Conservation (phyloP, 2,113 vertebrate species). For the Leptobrachium leishanense region DNA sequence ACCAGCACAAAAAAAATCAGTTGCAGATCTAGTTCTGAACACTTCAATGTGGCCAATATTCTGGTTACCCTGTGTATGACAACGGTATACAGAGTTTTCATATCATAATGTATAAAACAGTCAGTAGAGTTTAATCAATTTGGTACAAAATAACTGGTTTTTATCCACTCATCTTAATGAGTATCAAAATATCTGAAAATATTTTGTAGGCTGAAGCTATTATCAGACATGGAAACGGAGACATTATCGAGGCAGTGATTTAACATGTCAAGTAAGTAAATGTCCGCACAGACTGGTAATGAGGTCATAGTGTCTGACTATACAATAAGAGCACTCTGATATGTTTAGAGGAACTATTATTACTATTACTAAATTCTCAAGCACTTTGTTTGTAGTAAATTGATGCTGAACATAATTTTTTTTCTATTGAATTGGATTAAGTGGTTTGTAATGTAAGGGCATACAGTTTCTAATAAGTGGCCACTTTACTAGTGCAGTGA, state of each 20-base stretch:
- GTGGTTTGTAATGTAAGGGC: slow-evolving; percentile 7
- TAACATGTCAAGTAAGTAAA: not conserved
- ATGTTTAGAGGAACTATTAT: not conserved
- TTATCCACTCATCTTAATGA: no score
- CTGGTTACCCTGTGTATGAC: no score
- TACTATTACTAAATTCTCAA: slow-evolving; percentile 8
- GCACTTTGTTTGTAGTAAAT: slow-evolving; percentile 17
- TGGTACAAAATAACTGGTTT: no score
- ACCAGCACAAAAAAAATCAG: no score
- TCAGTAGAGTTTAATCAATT: no score
- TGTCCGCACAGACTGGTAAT: slow-evolving; percentile 15
- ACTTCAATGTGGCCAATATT: no score
- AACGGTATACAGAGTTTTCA: no score
- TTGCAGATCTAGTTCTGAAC: no score
- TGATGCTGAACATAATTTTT: not conserved
- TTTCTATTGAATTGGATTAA: not conserved
- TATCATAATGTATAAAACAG: no score
- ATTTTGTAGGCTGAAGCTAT: not conserved
- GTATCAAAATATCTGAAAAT: not conserved
- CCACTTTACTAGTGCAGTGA: not conserved
- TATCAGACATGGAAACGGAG: not conserved
- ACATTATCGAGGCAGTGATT: slow-evolving; percentile 8
- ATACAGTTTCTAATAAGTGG: not conserved
- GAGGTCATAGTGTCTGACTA: slow-evolving; percentile 5
- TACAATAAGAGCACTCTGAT: slow-evolving; percentile 1